Conservation (phyloP, 1,140 invertebrate genomes). For the Drosophila grimshawi region DNA sequence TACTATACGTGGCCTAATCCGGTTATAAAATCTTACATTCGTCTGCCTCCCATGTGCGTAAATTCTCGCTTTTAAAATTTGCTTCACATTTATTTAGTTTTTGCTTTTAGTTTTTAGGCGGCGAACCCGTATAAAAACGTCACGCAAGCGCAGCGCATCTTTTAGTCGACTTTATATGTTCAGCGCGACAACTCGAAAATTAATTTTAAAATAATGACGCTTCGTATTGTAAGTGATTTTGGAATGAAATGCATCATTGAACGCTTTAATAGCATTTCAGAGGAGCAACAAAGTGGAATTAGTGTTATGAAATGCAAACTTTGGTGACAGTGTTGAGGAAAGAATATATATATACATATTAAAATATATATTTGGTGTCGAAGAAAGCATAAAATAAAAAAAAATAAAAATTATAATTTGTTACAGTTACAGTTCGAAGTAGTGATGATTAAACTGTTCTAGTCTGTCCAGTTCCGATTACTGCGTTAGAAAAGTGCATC, state of each 20-base stretch:
- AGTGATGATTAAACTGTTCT: too few relatives aligned
- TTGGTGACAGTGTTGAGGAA: too few relatives aligned
- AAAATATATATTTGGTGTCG: too few relatives aligned
- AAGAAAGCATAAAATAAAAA: too few relatives aligned
- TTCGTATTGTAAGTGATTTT: conserved; percentile 59
- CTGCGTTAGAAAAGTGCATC: too few relatives aligned
- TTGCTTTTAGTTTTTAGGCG: conserved; percentile 20
- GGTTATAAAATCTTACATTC: conserved; percentile 80
- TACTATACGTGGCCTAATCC: conserved; percentile 61
- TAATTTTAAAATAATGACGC: conserved; percentile 46
- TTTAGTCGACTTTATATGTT: conserved; percentile 67
- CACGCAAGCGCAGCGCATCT: conserved; percentile 66
- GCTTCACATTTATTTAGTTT: conserved; percentile 40
- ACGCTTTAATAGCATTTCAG: too few relatives aligned
- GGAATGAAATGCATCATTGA: conserved; percentile 13
- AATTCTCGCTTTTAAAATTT: conserved; percentile 44
- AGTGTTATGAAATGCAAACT: too few relatives aligned
- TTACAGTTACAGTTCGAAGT: too few relatives aligned
- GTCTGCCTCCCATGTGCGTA: conserved; percentile 39
- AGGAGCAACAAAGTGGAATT: neutral
- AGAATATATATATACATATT: too few relatives aligned
- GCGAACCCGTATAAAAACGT: conserved; percentile 57
- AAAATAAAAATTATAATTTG: too few relatives aligned
- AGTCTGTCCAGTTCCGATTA: too few relatives aligned
- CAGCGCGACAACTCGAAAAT: conserved; percentile 41